These are phyloP conservation scores for Aspidapion aeneum DNA, from an alignment of 2,888 invertebrate species.

Conservation along the genomic window DNA sequence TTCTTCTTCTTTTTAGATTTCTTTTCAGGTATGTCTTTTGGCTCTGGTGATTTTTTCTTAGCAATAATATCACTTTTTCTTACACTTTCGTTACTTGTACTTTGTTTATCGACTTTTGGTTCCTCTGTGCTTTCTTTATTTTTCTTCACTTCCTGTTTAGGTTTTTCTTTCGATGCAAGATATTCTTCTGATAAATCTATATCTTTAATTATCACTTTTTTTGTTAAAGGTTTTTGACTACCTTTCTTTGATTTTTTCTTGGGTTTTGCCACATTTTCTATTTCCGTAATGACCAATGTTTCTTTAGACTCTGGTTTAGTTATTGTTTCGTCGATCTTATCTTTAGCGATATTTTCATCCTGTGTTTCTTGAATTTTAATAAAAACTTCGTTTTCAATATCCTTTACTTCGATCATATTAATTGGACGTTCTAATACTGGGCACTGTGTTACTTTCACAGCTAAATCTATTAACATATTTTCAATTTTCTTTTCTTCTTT, in stretches of 20 bases:
- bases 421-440: slow-evolving; percentile 5
- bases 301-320: slow-evolving; percentile 3
- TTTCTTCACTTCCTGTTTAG: not conserved
- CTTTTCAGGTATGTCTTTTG: slow-evolving; percentile 23
- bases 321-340: not conserved
- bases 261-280: slow-evolving; percentile 18
- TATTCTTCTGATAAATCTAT: slow-evolving; percentile 30
- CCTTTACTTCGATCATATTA: slow-evolving; percentile 31
- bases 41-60: no score
- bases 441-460: slow-evolving; percentile 22
- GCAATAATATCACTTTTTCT: no score
- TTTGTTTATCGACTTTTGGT: not conserved
- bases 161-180: not conserved
- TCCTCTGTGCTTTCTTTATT: not conserved
- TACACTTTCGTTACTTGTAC: no score
- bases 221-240: slow-evolving; percentile 32
- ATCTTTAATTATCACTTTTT: slow-evolving; percentile 42
- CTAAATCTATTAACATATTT: slow-evolving; percentile 26
- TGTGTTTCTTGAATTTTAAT: slow-evolving; percentile 24
- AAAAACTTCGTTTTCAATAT: slow-evolving; percentile 34
- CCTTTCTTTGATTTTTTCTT: slow-evolving; percentile 35
- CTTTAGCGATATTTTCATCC: slow-evolving; percentile 6
- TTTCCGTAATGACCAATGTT: slow-evolving; percentile 1
- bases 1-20: slow-evolving; percentile 36
- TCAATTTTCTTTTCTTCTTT: slow-evolving; percentile 23